Conservation (phyloP, 2,797 vertebrate species). For the Champsocephalus gunnari region DNA sequence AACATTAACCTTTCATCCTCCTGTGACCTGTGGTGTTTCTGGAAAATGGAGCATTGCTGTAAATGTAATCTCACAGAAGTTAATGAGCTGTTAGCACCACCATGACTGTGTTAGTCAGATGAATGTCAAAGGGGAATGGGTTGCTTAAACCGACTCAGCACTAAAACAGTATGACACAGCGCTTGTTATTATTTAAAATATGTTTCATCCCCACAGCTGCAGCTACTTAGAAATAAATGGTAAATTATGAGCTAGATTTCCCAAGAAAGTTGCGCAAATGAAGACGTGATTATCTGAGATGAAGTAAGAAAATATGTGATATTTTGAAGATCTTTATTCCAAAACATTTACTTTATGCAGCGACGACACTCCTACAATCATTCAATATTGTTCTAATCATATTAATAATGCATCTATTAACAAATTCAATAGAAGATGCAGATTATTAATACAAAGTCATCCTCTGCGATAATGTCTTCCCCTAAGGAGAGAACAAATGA, state of each 20-base stretch:
- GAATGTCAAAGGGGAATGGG: conserved; percentile 27
- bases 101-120: conserved; percentile 50
- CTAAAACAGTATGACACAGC: conserved; percentile 21
- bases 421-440: too few species aligned
- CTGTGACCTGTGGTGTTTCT: conserved; percentile 4
- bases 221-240: not conserved
- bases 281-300: conserved; percentile 1
- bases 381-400: not conserved
- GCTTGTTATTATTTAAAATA: not conserved
- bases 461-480: not conserved
- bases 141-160: conserved; percentile 24
- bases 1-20: not conserved
- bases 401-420: not conserved
- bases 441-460: not conserved
- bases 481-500: conserved; percentile 5
- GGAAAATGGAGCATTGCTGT: conserved; percentile 4
- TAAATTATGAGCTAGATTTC: not conserved
- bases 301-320: conserved; percentile 1
- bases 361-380: not conserved
- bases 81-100: conserved; percentile 15
- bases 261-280: not conserved
- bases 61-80: conserved; percentile 23
- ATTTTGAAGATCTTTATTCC: not conserved
- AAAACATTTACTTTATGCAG: not conserved
- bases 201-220: too few species aligned